These are phyloP conservation scores for Vidua macroura DNA, from an alignment of 2,113 vertebrate species.

Conservation along the genomic window DNA sequence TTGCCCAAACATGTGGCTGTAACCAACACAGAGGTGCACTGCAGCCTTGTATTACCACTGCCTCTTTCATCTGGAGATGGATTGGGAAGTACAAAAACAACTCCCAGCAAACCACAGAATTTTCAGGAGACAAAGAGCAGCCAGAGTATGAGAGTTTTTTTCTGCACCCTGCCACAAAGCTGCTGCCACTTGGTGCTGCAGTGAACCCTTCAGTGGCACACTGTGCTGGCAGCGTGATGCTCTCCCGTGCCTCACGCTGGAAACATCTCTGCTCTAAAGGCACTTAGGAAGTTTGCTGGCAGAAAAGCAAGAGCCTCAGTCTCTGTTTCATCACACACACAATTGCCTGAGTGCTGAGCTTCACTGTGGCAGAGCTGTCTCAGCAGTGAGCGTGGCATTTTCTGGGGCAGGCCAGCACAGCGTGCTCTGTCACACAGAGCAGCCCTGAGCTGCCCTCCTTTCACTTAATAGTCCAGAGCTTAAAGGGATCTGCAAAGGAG, in stretches of 20 bases:
- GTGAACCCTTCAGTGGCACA: neutral
- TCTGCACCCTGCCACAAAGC: neutral
- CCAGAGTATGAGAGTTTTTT: rapidly evolving
- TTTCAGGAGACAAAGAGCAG: neutral
- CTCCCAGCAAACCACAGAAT: neutral
- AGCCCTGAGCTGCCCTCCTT: neutral
- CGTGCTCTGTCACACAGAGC: neutral
- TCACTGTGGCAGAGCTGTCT: neutral
- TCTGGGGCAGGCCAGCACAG: neutral
- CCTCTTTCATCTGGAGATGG: neutral
- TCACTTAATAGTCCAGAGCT: neutral
- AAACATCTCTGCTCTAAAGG: rapidly evolving
- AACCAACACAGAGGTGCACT: too few species aligned
- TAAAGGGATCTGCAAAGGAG: neutral
- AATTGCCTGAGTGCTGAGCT: neutral
- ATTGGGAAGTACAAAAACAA: neutral
- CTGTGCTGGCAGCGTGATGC: neutral
- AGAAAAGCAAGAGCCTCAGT: neutral
- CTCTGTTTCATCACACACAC: neutral
- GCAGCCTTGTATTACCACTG: rapidly evolving
- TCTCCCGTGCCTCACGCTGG: neutral
- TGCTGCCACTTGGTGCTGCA: neutral
- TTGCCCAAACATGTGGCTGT: neutral
- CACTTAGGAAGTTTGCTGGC: neutral
- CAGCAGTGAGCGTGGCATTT: rapidly evolving